These are phyloP conservation scores for Cephalopholis sonnerati DNA, from an alignment of 2,113 vertebrate genomes.

Conservation along the genomic window DNA sequence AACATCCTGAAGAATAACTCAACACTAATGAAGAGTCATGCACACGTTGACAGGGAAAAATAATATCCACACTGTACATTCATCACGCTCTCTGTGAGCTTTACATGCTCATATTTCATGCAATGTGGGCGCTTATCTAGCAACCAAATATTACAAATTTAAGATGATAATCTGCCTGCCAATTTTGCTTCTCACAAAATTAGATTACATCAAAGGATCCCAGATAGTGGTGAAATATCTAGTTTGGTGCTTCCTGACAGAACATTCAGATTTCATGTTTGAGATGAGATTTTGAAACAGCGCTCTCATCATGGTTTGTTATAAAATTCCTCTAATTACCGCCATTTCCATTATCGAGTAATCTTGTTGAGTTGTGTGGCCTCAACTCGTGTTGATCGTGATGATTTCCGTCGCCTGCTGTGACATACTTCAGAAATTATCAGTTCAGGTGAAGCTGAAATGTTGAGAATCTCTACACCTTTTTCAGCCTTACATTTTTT, in stretches of 20 bases:
- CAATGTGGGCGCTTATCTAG: constrained; percentile 37
- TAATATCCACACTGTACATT: constrained; percentile 19
- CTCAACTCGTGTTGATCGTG: constrained; percentile 14
- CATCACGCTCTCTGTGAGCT: constrained; percentile 24
- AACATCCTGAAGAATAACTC: constrained; percentile 15
- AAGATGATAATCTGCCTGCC: constrained; percentile 60
- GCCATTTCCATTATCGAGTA: constrained; percentile 25
- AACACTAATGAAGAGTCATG: constrained; percentile 34
- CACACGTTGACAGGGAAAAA: constrained; percentile 6
- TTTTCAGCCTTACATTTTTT: neutral
- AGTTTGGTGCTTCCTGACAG: constrained; percentile 45
- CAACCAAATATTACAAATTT: constrained; percentile 54
- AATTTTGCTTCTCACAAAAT: constrained; percentile 44
- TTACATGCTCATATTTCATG: constrained; percentile 47
- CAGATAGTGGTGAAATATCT: constrained; percentile 53
- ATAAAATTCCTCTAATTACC: constrained; percentile 19
- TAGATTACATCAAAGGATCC: constrained; percentile 57
- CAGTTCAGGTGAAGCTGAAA: neutral
- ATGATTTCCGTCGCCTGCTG: neutral
- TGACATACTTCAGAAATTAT: neutral
- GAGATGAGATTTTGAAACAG: constrained; percentile 47
- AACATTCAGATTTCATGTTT: constrained; percentile 52
- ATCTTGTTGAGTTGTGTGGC: constrained; percentile 34
- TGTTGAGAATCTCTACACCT: neutral
- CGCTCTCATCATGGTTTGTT: constrained; percentile 34